Conservation (phyloP, 2,113 vertebrate species). For the Gopherus flavomarginatus region DNA sequence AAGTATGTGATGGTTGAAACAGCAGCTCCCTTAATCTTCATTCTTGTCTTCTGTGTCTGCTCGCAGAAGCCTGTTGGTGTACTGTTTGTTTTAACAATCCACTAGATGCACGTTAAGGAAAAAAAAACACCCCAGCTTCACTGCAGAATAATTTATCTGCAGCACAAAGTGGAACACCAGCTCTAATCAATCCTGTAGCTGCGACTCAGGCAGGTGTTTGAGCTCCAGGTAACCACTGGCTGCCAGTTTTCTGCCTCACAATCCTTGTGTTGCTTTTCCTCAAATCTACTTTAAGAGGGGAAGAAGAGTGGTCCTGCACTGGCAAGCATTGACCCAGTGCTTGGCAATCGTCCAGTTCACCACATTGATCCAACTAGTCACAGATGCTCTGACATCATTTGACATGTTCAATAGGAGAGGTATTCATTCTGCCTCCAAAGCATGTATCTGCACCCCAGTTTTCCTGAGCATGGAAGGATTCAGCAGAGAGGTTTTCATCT, state of each 20-base stretch:
- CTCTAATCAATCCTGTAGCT: not conserved
- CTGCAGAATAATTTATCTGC: not conserved
- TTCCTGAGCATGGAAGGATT: not conserved
- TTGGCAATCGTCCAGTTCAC: not conserved
- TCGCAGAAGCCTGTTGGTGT: not conserved
- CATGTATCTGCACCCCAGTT: not conserved
- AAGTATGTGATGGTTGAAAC: not conserved
- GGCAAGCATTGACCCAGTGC: not conserved
- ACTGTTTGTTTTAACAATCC: not conserved
- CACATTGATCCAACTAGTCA: not conserved
- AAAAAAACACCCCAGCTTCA: not conserved
- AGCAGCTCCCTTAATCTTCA: not conserved
- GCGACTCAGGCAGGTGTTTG: not conserved
- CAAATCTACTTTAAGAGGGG: not conserved
- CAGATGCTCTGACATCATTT: not conserved
- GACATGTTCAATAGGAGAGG: not conserved
- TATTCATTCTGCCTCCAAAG: not conserved
- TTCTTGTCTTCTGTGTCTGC: not conserved
- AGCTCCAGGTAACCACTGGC: not conserved
- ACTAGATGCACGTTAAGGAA: too few relatives aligned
- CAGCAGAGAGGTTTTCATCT: not conserved
- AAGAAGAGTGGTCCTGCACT: not conserved
- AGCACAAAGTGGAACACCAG: not conserved
- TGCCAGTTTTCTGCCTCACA: not conserved
- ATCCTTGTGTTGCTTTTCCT: not conserved